Evolutionary conservation across 2,888 invertebrate genomes (phyloP), one percentile per base, ranked within the genome.

Genomic region (Drosophila differens): DNA sequence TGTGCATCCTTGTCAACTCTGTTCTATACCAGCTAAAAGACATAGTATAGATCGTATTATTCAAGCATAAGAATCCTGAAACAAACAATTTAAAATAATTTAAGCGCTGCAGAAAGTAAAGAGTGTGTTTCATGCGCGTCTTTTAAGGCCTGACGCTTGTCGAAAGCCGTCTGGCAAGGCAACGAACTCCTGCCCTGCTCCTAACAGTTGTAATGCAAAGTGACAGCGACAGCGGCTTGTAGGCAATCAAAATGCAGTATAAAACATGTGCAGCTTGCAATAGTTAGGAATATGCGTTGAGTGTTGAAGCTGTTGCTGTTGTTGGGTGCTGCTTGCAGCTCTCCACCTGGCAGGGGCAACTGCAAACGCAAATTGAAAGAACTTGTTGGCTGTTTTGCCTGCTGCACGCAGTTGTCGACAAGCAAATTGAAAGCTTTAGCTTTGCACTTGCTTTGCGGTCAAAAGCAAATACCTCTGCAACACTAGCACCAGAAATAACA

Each of bases 381-480:
- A 86, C 87, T 89, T 88, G 87, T 90, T 90, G 87, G 60, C 81
- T 76, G 67, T 64, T 78, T 76, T 73, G 81, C 73, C 67, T 73
- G 72, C 60, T 81, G 80, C 77, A 80, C 78, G 81, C 80, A 80
- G 82, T 74, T 58, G 81, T 81, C 78, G 83, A 80, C 83, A 83
- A 81, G 77, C 81, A 87, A 87, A 87, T 87, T 90, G 85, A 85
- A 85, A 91, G 85, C 88, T 89, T 89, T 91, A 87, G 85, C 85
- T 91, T 91, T 85, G 89, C 85, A 85, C 91, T 85, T 85, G 85
- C 91, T 83, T 91, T 85, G 85, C 91, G 85, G 85, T 84, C 85
- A 88, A 86, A 83, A 76, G 81, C 72, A 79, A 87, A 74, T 85
- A 77, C 74, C 63, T 59, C 55, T 61, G 32, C 54, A 74, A 76